These are phyloP conservation scores for Sinocyclocheilus anophthalmus DNA, from an alignment of 2,113 vertebrate genomes.

Conservation along the genomic window DNA sequence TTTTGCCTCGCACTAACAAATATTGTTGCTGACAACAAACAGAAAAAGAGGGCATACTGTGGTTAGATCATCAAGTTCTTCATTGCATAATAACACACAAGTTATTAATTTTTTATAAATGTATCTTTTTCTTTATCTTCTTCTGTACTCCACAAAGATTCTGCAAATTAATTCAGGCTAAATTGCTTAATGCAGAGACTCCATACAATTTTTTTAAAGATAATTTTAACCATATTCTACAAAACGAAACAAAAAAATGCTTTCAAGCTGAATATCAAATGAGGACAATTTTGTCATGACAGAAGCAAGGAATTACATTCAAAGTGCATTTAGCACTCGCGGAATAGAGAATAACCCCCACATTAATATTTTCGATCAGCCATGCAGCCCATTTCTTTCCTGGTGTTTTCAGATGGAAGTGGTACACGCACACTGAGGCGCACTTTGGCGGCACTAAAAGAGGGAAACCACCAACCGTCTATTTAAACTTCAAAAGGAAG, in stretches of 20 bases:
- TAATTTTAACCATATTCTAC: not conserved
- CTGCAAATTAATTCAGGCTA: not conserved
- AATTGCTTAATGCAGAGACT: too few relatives aligned
- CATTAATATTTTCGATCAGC: slow-evolving; percentile 45
- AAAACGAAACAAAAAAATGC: slow-evolving; percentile 7
- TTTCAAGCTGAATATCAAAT: slow-evolving; percentile 45
- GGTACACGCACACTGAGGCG: slow-evolving; percentile 13
- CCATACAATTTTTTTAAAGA: too few relatives aligned
- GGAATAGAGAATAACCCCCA: slow-evolving; percentile 24
- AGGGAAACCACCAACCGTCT: slow-evolving; percentile 44
- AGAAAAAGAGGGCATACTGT: slow-evolving; percentile 1
- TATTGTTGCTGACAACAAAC: slow-evolving; percentile 32
- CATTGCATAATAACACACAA: too few relatives aligned
- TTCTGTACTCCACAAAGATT: not conserved
- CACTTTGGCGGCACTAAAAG: slow-evolving; percentile 31
- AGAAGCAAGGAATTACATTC: slow-evolving; percentile 34
- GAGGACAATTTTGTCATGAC: slow-evolving; percentile 41
- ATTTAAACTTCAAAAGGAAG: slow-evolving; percentile 53
- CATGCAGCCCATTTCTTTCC: slow-evolving; percentile 18
- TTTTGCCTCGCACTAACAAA: slow-evolving; percentile 13
- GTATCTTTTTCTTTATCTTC: too few relatives aligned
- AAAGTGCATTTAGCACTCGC: slow-evolving; percentile 33
- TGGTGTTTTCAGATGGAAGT: slow-evolving; percentile 26
- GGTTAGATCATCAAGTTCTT: not conserved
- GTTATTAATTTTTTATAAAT: not conserved